Evolutionary conservation across 1,140 invertebrate genomes (phyloP).

Genomic region (Whitmania pigra): DNA sequence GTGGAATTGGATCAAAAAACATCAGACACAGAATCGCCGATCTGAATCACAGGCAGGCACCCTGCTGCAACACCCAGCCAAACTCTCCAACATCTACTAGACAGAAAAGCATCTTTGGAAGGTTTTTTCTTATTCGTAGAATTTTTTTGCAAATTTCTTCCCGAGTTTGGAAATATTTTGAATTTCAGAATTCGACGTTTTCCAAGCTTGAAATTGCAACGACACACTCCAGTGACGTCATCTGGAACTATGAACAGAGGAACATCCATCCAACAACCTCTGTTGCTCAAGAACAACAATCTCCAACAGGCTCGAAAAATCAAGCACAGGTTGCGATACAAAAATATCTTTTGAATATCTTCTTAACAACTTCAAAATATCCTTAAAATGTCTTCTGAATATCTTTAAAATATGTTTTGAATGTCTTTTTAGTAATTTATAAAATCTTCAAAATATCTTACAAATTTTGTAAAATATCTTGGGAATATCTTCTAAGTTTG

Average conservation of each 20-base stretch:
- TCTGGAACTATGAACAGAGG: neutral
- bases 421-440: conserved; percentile 11
- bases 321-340: conserved; percentile 31
- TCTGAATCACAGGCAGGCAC: neutral
- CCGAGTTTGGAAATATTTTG: neutral
- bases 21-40: neutral
- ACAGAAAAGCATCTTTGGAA: conserved; percentile 10
- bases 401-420: neutral
- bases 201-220: conserved; percentile 39
- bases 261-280: no score
- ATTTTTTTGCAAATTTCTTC: no score
- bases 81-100: conserved; percentile 10
- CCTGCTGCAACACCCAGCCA: conserved; percentile 14
- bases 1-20: neutral
- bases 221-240: conserved; percentile 29
- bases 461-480: no score
- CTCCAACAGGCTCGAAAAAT: conserved; percentile 18
- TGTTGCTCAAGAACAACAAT: conserved; percentile 1
- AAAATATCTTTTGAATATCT: conserved; percentile 24
- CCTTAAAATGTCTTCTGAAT: no score
- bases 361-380: no score
- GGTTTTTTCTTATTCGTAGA: neutral
- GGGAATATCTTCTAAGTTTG: no score
- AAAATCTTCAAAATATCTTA: no score
- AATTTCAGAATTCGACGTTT: conserved; percentile 28